These are phyloP conservation scores for Pygocentrus nattereri DNA, from an alignment of 2,797 vertebrate genomes.

Conservation along the genomic window DNA sequence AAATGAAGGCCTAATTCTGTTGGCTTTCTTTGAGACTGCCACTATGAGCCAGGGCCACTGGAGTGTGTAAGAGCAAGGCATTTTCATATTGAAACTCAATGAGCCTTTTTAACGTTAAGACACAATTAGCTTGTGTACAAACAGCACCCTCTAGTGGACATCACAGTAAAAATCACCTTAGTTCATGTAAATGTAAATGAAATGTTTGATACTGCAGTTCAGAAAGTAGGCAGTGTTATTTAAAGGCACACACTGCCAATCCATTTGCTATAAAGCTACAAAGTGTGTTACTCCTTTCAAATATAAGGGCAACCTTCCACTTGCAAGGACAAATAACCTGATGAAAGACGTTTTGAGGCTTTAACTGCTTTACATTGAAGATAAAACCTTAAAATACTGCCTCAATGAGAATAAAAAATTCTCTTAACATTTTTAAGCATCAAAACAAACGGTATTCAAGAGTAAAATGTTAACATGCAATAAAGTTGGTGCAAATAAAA, in stretches of 20 bases:
- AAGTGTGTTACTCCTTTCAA: background rate
- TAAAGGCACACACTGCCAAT: background rate
- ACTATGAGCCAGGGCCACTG: conserved; percentile 15
- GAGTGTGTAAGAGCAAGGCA: background rate
- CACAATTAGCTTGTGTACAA: background rate
- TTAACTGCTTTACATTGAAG: background rate
- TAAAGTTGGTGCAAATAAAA: background rate
- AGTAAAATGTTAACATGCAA: background rate
- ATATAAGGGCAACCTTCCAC: background rate
- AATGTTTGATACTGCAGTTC: background rate
- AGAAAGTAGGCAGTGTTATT: background rate
- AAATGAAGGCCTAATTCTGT: background rate
- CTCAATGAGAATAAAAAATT: too few relatives aligned
- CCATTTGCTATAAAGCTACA: background rate
- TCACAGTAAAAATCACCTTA: background rate
- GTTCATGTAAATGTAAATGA: background rate
- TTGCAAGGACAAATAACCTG: background rate
- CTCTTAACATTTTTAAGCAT: conserved; percentile 1
- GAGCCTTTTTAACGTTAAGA: background rate
- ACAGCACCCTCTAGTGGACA: conserved; percentile 37
- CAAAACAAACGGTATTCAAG: background rate
- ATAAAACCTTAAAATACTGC: background rate
- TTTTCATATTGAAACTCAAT: conserved; percentile 23
- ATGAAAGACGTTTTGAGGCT: background rate
- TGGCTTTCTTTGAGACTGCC: background rate